Evolutionary conservation across 2,113 vertebrate species (phyloP).

Genomic region (Sarotherodon lohbergeri): DNA sequence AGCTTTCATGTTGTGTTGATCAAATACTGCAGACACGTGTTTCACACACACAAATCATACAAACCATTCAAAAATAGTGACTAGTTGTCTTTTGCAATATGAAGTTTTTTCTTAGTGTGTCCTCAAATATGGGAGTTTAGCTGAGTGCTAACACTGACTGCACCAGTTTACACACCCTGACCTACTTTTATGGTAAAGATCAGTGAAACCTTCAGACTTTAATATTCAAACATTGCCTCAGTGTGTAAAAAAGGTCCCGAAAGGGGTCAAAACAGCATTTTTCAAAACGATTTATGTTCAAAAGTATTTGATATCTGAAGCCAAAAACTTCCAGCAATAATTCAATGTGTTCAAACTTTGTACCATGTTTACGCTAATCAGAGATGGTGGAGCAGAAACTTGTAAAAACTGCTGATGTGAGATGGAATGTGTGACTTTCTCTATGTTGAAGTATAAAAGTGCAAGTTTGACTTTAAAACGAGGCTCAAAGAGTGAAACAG

Average conservation of each 20-base stretch:
- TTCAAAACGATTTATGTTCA: neutral
- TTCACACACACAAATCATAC: neutral
- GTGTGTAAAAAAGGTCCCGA: neutral
- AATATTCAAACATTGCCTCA: neutral
- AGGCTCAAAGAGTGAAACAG: neutral
- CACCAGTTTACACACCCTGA: neutral
- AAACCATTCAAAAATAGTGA: neutral
- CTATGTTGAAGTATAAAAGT: rapidly evolving
- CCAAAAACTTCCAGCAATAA: neutral
- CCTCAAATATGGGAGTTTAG: neutral
- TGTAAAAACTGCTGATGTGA: neutral
- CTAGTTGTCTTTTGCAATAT: neutral
- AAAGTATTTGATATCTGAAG: neutral
- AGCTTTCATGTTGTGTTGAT: neutral
- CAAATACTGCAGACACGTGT: neutral
- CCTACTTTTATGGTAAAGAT: rapidly evolving
- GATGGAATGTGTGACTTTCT: neutral
- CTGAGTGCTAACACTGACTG: neutral
- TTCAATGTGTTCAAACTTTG: neutral
- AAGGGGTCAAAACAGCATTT: neutral
- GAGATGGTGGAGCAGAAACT: neutral
- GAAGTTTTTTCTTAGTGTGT: rapidly evolving
- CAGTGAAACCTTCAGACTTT: neutral
- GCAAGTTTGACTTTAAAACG: neutral
- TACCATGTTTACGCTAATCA: rapidly evolving